A percentile compares a stretch with the other conserved stretches of the same genome.
Evolutionary conservation across 2,888 invertebrate species (phyloP).

Genomic region (Orchestes rusci): DNA sequence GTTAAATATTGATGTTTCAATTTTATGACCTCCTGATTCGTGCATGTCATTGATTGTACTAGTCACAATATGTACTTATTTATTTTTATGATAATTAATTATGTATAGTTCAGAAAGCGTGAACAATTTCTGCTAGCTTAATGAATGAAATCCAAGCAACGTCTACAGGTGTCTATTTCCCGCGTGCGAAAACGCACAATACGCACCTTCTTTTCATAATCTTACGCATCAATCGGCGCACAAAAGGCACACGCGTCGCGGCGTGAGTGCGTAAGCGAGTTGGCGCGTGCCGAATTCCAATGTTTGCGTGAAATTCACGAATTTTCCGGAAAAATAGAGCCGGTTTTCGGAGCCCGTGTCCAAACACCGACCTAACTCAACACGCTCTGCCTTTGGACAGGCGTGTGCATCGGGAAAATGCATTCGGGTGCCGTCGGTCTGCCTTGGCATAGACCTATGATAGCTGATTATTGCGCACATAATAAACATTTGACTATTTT

Average conservation of each 20-base stretch:
- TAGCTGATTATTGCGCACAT: slow-evolving; percentile 24
- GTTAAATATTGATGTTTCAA: too few species aligned
- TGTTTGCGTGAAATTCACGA: not conserved
- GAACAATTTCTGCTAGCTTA: too few species aligned
- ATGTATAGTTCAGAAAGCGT: too few species aligned
- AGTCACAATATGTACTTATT: too few species aligned
- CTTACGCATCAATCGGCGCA: slow-evolving; percentile 19
- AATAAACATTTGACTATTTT: slow-evolving; percentile 11
- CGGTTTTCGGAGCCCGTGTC: slow-evolving; percentile 34
- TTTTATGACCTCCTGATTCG: too few species aligned
- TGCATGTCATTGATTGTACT: too few species aligned
- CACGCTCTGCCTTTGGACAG: slow-evolving; percentile 42
- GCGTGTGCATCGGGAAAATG: slow-evolving; percentile 34
- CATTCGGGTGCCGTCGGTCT: slow-evolving; percentile 15
- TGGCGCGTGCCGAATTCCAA: slow-evolving; percentile 20
- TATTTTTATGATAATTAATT: too few species aligned
- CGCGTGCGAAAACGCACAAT: slow-evolving; percentile 15
- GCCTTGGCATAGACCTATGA: slow-evolving; percentile 21
- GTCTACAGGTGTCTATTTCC: too few species aligned
- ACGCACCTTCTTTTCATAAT: slow-evolving; percentile 21
- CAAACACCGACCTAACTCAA: slow-evolving; percentile 46
- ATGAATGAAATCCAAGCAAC: too few species aligned
- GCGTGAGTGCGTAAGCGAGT: slow-evolving; percentile 26
- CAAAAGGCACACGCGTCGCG: slow-evolving; percentile 6
- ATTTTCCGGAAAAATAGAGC: slow-evolving; percentile 4